Conservation (phyloP, 2,797 vertebrate species). For the Chromobotia macracanthus region DNA sequence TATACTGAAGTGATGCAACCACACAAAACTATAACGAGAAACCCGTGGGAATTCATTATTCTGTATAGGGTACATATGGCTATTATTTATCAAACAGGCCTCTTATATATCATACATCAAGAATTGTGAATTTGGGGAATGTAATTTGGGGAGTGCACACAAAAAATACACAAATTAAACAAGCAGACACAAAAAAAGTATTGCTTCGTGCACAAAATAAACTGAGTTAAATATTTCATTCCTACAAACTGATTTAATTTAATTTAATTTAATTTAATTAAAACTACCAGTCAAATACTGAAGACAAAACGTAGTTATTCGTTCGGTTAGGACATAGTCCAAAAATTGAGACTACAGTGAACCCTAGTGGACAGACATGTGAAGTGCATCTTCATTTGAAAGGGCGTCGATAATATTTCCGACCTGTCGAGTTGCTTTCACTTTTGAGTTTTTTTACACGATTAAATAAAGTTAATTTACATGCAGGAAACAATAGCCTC, state of each 20-base stretch:
- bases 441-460: too few species aligned
- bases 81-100: neutral
- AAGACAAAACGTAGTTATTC: neutral
- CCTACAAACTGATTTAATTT: neutral
- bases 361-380: conserved; percentile 5
- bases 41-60: neutral
- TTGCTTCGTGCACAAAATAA: too few species aligned
- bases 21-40: neutral
- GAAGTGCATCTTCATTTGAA: neutral
- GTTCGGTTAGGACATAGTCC: neutral
- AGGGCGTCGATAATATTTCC: neutral
- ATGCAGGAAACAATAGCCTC: too few species aligned
- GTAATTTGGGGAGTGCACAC: too few species aligned
- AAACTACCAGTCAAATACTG: neutral
- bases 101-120: neutral
- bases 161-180: too few species aligned
- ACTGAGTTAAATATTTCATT: too few species aligned
- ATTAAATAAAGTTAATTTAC: too few species aligned
- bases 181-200: too few species aligned
- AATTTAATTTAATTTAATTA: neutral
- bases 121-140: too few species aligned
- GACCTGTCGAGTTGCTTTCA: neutral
- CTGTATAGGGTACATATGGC: neutral
- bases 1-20: neutral
- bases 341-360: neutral